These are phyloP conservation scores for Hetaerina titia DNA, from an alignment of 2,888 invertebrate species.

Conservation along the genomic window DNA sequence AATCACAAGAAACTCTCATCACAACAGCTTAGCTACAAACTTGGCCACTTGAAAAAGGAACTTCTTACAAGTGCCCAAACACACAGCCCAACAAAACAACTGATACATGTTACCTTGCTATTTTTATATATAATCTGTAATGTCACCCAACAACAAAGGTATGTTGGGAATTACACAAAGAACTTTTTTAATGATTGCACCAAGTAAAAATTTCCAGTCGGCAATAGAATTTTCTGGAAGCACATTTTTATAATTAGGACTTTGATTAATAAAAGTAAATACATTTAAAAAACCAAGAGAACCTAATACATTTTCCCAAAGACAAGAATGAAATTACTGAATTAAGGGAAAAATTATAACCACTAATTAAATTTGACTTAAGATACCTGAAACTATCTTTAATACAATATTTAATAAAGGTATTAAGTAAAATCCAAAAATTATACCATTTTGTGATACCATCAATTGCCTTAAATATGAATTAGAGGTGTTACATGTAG, in stretches of 20 bases:
- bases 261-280: constrained; percentile 55
- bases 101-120: constrained; percentile 45
- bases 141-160: constrained; percentile 53
- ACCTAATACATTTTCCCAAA: not conserved
- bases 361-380: constrained; percentile 20
- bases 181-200: constrained; percentile 50
- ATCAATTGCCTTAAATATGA: constrained; percentile 50
- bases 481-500: constrained; percentile 58
- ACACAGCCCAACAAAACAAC: constrained; percentile 65
- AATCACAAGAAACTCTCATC: constrained; percentile 64
- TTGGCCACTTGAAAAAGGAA: constrained; percentile 42
- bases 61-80: constrained; percentile 47
- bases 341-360: constrained; percentile 28
- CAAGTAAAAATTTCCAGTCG: constrained; percentile 65
- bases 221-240: constrained; percentile 59
- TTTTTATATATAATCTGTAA: constrained; percentile 61
- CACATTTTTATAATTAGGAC: constrained; percentile 58
- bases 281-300: constrained; percentile 45
- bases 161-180: constrained; percentile 53
- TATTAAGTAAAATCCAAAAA: constrained; percentile 45
- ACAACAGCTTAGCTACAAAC: constrained; percentile 66
- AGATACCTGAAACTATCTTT: constrained; percentile 60
- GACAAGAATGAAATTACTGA: constrained; percentile 20
- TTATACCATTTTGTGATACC: constrained; percentile 47
- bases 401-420: constrained; percentile 28